phyloP scores from a whole-genome alignment of 2,113 vertebrate species.

The Pangasianodon gigas region DNA sequence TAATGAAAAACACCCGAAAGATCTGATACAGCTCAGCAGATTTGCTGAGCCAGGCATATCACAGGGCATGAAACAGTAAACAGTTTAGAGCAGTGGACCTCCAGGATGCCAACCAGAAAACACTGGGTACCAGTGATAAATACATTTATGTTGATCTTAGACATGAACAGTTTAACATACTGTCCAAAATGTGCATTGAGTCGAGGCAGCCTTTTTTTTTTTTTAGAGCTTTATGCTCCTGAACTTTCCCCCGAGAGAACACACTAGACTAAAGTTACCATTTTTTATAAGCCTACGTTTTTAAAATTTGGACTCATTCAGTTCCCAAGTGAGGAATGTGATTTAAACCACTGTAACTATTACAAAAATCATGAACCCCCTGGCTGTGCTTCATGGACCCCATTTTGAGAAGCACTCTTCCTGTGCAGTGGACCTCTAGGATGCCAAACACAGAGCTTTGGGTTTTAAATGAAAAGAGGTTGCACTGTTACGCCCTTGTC shows the following conservation, averaged over 20 bases:
- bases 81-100: not conserved
- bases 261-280: not conserved
- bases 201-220: not conserved
- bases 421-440: not conserved
- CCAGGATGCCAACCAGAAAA: not conserved
- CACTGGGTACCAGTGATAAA: not conserved
- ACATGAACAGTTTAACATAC: not conserved
- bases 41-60: not conserved
- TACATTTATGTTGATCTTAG: not conserved
- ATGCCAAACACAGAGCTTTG: not conserved
- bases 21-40: not conserved
- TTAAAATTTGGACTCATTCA: not conserved
- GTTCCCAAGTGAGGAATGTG: not conserved
- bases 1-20: not conserved
- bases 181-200: not conserved
- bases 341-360: not conserved
- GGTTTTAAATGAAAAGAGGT: not conserved
- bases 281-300: too few relatives aligned
- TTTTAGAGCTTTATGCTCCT: not conserved
- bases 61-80: not conserved
- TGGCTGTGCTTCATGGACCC: not conserved
- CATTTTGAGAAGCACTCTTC: not conserved
- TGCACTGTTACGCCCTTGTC: not conserved
- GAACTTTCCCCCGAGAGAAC: not conserved
- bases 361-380: not conserved